Evolutionary conservation across 2,113 vertebrate genomes (phyloP).

Genomic region (Python bivittatus): DNA sequence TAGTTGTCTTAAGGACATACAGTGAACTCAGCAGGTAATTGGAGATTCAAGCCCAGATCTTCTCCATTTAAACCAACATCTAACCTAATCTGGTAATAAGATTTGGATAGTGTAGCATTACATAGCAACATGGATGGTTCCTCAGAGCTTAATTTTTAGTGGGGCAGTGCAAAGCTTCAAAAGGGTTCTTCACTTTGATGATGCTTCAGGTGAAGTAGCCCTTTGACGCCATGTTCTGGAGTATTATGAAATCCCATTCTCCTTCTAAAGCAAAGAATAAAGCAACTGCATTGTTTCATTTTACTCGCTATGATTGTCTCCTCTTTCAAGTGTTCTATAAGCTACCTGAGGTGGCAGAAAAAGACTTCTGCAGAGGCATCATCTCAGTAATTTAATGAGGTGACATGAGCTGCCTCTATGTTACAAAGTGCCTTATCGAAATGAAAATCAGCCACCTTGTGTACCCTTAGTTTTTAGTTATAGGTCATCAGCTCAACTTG

Average conservation of each 20-base stretch:
- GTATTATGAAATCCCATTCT: background rate
- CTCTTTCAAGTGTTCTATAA: background rate
- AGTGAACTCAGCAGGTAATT: background rate
- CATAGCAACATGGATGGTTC: background rate
- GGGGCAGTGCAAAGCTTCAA: background rate
- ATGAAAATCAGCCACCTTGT: background rate
- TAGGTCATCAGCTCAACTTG: background rate
- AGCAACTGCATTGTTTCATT: background rate
- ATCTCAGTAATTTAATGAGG: background rate
- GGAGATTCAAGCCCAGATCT: background rate
- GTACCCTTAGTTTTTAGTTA: background rate
- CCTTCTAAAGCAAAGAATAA: background rate
- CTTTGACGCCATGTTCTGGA: background rate
- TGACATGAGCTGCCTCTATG: background rate
- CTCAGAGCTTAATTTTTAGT: background rate
- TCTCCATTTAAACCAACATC: background rate
- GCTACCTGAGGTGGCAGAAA: background rate
- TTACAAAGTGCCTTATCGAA: background rate
- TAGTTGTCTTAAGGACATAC: background rate
- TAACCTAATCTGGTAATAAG: background rate
- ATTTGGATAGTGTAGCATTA: background rate
- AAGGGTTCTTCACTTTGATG: background rate
- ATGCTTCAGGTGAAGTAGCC: background rate
- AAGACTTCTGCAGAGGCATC: background rate
- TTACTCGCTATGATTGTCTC: background rate